Evolutionary conservation across 2,888 invertebrate species (phyloP).

Genomic region (Yponomeuta malinellus): DNA sequence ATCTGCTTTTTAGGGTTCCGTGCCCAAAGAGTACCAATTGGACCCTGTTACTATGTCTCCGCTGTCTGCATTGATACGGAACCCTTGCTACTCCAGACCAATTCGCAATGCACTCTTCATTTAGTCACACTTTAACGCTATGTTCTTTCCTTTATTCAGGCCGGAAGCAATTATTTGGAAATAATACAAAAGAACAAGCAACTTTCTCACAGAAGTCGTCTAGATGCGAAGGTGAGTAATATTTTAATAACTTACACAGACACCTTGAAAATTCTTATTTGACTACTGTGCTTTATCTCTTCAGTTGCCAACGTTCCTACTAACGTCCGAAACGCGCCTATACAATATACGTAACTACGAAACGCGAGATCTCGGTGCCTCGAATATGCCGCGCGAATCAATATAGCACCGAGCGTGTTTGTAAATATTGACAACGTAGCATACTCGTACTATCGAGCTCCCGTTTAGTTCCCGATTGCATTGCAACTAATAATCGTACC

Average conservation of each 20-base stretch:
- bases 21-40: too few relatives aligned
- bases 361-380: too few relatives aligned
- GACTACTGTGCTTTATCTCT: not conserved
- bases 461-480: not conserved
- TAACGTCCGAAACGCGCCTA: too few relatives aligned
- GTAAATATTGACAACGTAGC: not conserved
- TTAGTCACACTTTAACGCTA: too few relatives aligned
- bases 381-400: not conserved
- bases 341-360: too few relatives aligned
- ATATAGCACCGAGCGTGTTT: not conserved
- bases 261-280: not conserved
- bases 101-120: too few relatives aligned
- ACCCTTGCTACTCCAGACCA: too few relatives aligned
- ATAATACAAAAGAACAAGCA: constrained; percentile 52
- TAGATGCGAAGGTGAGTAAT: constrained; percentile 37
- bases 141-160: not conserved
- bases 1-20: too few relatives aligned
- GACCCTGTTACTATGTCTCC: too few relatives aligned
- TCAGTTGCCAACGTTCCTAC: too few relatives aligned
- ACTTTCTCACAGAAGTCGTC: constrained; percentile 34
- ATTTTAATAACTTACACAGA: not conserved
- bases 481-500: not conserved
- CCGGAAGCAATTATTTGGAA: constrained; percentile 41
- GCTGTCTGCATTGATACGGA: too few relatives aligned
- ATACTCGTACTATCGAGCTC: not conserved